These are phyloP conservation scores for Apolygus lucorum DNA, from an alignment of 1,140 invertebrate species.

Conservation along the genomic window DNA sequence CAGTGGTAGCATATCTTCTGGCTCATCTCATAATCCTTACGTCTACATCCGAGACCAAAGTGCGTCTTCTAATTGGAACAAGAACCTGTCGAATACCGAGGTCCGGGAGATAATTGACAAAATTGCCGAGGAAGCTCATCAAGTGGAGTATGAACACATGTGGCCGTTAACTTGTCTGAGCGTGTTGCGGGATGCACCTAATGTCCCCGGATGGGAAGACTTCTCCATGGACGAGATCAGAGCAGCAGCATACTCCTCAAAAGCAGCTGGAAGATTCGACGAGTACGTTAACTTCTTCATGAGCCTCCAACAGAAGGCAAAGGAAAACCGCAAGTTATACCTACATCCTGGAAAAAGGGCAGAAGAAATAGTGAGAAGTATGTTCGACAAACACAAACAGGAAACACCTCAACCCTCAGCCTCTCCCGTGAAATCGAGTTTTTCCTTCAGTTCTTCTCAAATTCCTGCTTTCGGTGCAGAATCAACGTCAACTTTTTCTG, in stretches of 20 bases:
- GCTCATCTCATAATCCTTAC: background rate
- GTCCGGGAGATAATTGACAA: background rate
- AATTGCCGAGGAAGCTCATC: slow-evolving; percentile 15
- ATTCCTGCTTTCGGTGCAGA: background rate
- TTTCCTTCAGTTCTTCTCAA: background rate
- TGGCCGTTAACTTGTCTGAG: slow-evolving; percentile 28
- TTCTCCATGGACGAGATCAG: slow-evolving; percentile 29
- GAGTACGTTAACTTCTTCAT: slow-evolving; percentile 16
- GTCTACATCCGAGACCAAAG: background rate
- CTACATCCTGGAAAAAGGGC: background rate
- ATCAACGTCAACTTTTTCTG: background rate
- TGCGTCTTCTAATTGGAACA: background rate
- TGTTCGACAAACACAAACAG: background rate
- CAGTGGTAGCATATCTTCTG: background rate
- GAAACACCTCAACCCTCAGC: background rate
- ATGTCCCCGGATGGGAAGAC: slow-evolving; percentile 27
- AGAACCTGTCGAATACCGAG: background rate
- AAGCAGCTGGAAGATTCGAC: slow-evolving; percentile 1
- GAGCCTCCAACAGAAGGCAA: background rate
- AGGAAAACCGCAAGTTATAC: background rate
- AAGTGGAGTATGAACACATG: slow-evolving; percentile 19
- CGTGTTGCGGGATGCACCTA: slow-evolving; percentile 7
- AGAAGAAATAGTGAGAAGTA: background rate
- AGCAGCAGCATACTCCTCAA: slow-evolving; percentile 23
- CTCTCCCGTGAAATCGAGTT: background rate